These are phyloP conservation scores for Aldrovandia affinis DNA, from an alignment of 2,797 vertebrate species.

Conservation along the genomic window DNA sequence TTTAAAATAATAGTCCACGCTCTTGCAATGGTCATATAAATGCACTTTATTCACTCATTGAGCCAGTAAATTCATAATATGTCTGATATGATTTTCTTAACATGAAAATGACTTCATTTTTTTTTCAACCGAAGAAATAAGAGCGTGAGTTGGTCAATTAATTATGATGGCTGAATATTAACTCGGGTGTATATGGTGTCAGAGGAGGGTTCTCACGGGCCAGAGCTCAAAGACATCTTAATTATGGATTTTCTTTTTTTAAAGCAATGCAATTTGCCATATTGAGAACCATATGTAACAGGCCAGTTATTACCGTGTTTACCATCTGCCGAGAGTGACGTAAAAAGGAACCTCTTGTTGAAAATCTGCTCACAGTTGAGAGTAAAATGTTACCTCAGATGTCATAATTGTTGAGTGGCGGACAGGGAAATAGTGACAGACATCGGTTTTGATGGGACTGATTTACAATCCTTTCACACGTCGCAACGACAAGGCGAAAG, in stretches of 20 bases:
- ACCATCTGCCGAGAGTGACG: background rate
- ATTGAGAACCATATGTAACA: background rate
- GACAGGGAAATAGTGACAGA: too few relatives aligned
- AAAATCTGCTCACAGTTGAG: background rate
- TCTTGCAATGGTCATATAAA: background rate
- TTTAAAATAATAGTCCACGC: background rate
- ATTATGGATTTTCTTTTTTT: conserved; percentile 1
- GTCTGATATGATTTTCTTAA: background rate
- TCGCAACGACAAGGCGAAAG: background rate
- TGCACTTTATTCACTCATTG: background rate
- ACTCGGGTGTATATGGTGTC: background rate
- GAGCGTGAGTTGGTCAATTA: background rate
- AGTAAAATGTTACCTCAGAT: background rate
- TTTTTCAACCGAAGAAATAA: background rate
- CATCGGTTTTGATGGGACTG: too few relatives aligned
- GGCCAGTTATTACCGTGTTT: background rate
- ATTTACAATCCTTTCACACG: background rate
- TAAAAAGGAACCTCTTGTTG: background rate
- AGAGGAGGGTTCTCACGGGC: background rate
- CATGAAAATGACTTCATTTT: background rate
- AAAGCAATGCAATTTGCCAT: background rate
- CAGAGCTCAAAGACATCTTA: background rate
- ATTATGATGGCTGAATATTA: background rate
- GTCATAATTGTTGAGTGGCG: background rate
- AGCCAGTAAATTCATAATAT: background rate